Evolutionary conservation across 2,797 vertebrate genomes (phyloP), one percentile per base, ranked within the genome.

Genomic region (Channallabes apus): DNA sequence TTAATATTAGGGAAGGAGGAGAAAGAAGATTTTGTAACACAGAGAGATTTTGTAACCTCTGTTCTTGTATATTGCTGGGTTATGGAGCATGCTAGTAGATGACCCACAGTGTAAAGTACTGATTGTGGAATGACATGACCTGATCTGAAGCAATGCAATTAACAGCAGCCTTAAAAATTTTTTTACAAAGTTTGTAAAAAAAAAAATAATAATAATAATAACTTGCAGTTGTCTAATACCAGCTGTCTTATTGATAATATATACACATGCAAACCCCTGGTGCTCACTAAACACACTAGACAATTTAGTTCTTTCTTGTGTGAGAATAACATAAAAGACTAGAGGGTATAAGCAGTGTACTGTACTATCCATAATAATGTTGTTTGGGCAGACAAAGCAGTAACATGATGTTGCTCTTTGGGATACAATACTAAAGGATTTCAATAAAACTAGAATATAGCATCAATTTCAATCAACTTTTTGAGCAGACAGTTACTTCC

Each of bases 1-100:
- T 84, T 87, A 87, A 73, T 62, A 71, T 81, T 65, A 72, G 41
- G 20, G 54, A 71, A 77, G 15, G 41, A 46, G 73, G 51, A 78
- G 32, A 20, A 24, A 82, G 9, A 85, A 32, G n/a, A n/a, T n/a
- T n/a, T n/a, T n/a, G n/a, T n/a, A n/a, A 72, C 32, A 59, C 35
- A 46, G 46, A 41, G 27, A 58, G 14, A 80, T 67, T 67, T 51
- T 80, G 9, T 67, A 80, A 54, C 41, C 79, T 67, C 14, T 22
- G 79, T 6, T 51, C 15, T 80, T 80, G 22, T 6, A 18, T 61
- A 15, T 54, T 46, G 38, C 58, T 64, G 20, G 29, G 29, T 73
- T 56, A 18, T 41, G 35, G 20, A 51, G 38, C 54, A 68, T 22
- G 65, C 65, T 29, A 6, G 58, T 80, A 41, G 68, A 69, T 85